Base-by-base conservation (phyloP, 2,888 invertebrate species). In the Epistrophe grossulariae region DNA sequence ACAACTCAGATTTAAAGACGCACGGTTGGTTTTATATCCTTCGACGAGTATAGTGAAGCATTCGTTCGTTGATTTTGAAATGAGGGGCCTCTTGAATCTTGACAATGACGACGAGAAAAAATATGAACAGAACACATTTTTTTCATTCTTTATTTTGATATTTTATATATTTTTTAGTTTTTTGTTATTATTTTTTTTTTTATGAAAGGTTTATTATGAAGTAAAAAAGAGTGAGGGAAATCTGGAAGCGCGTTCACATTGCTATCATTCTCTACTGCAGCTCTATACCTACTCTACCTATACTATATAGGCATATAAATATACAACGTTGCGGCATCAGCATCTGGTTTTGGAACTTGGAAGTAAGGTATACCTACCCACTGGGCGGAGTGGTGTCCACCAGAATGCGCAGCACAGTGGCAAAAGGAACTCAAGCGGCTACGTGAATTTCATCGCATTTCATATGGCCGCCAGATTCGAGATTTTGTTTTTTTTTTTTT, bases 381-480 rank as follows among this genome's bases (percentile, higher is more conserved):
- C 11, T 50, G 70, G 15, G 62, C 62, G 62, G 40, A 40, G 70
- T n/a, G 31, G 48, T 50, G 55, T 40, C 55, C 55, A 40, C 40
- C 28, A 70, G 52, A 70, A 70, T 40, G 84, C 76, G 81, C 79
- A 79, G 76, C 79, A 76, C 83, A 87, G 87, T 83, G 83, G 87
- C 79, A 79, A 57, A 52, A 78, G 45, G 52, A 78, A 57, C 57
- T 59, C 35, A 79, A 71, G 71, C 78, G 81, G 59, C 76, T 80
- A 87, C 83, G 87, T 83, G 87, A 83, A 83, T 87, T 87, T 83
- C 79, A 74, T 83, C 79, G 87, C 83, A 87, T 74, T 76, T 83
- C 83, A 87, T 35, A 87, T 87, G 87, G 83, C 83, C 83, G 82
- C 87, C 83, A 87, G 78, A 85, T 82, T 70, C n/a, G 17, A 70